Percentiles rank a stretch among this genome's conserved stretches.
These are phyloP conservation scores for Limnephilus auricula DNA, from an alignment of 2,888 invertebrate genomes.

Conservation along the genomic window DNA sequence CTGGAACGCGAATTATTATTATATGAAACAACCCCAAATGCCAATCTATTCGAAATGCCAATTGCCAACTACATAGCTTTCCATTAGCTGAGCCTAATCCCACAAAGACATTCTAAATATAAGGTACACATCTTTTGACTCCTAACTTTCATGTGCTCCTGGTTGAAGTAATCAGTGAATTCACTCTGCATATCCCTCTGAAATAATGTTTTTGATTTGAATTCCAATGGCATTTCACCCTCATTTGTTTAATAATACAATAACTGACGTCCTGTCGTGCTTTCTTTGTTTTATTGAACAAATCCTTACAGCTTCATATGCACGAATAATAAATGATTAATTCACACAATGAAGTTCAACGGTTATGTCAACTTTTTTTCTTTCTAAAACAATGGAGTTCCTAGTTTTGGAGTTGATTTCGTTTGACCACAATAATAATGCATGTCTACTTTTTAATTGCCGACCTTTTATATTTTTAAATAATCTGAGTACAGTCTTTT, in stretches of 20 bases:
- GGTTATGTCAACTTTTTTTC: background rate
- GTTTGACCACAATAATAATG: slow-evolving; percentile 31
- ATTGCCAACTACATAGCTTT: background rate
- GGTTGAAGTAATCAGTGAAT: background rate
- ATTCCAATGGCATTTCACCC: slow-evolving; percentile 20
- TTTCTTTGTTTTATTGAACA: background rate
- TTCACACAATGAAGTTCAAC: slow-evolving; percentile 16
- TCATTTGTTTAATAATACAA: background rate
- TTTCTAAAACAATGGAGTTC: slow-evolving; percentile 4
- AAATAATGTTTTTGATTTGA: slow-evolving; percentile 3
- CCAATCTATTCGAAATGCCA: background rate
- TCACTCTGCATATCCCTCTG: background rate
- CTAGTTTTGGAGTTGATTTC: slow-evolving; percentile 14
- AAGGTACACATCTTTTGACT: background rate
- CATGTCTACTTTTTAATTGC: background rate
- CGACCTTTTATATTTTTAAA: background rate
- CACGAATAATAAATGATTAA: slow-evolving; percentile 1
- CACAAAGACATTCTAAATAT: background rate
- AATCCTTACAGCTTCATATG: background rate
- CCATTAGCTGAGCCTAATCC: slow-evolving; percentile 2
- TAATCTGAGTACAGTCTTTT: background rate
- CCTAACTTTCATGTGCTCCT: background rate
- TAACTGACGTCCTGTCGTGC: background rate
- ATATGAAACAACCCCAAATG: background rate
- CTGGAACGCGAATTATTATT: background rate